Evolutionary conservation across 2,888 invertebrate genomes (phyloP).

Genomic region (Heliconius ismenius): DNA sequence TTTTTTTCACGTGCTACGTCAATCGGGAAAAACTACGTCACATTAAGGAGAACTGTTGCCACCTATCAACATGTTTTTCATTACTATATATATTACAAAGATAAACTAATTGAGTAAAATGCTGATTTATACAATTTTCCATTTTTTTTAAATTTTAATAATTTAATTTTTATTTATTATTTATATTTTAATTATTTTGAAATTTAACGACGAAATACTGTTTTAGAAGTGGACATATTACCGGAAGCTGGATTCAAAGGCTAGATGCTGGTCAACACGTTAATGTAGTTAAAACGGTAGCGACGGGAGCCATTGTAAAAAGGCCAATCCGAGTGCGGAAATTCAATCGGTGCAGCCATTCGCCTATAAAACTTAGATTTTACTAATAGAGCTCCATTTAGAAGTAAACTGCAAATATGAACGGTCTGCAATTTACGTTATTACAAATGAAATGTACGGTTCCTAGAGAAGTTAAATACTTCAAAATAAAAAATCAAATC

Average conservation of each 20-base stretch:
- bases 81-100: too few relatives aligned
- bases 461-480: background rate
- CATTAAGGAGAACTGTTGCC: too few relatives aligned
- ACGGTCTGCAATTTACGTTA: conserved; percentile 1
- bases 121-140: too few relatives aligned
- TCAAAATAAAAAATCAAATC: background rate
- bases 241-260: conserved; percentile 1
- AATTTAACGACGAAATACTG: background rate
- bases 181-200: background rate
- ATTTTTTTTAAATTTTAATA: too few relatives aligned
- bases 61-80: too few relatives aligned
- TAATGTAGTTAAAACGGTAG: conserved; percentile 25
- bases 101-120: too few relatives aligned
- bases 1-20: too few relatives aligned
- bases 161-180: conserved; percentile 10
- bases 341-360: conserved; percentile 22
- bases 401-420: background rate
- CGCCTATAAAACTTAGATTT: conserved; percentile 14
- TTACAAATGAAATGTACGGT: background rate
- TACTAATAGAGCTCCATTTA: background rate
- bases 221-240: background rate
- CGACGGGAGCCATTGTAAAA: conserved; percentile 13
- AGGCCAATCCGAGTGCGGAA: conserved; percentile 1
- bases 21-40: too few relatives aligned
- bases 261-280: conserved; percentile 23